Base-by-base conservation (phyloP, 1,140 invertebrate genomes). In the Pogonognathellus flavescens region DNA sequence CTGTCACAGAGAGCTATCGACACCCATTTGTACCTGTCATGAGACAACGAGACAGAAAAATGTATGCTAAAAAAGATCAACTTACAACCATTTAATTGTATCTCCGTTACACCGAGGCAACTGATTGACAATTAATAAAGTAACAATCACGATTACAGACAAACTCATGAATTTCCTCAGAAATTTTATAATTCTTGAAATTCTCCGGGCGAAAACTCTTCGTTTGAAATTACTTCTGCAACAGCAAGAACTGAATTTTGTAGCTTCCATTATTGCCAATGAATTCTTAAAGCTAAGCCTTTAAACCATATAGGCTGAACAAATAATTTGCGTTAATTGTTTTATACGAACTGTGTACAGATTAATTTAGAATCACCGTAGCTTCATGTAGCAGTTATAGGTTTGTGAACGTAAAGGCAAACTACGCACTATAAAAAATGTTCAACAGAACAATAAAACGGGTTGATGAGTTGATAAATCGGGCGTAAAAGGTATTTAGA, bases 71-170 rank as follows among this genome's bases (percentile, higher is more conserved):
- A 55, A n/a, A 81, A 20, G 55, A 25, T 55, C 6, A 50, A 81
- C 80, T 81, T 81, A 81, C 80, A 81, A 52, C 80, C 80, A 81
- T 81, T 81, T 81, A 41, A 81, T 81, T 14, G 80, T 31, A 52
- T 81, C 80, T 81, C 50, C 80, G 25, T 55, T 53, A 81, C 80
- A 81, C 50, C 80, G 80, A 52, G 80, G 80, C 52, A 81, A 57
- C 8, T 81, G 20, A 53, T 55, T 18, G 55, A 81, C 50, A 81
- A 57, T 59, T 18, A 53, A 55, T 20, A 81, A 18, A 5, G 80
- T 59, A 25, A 81, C 20, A 81, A 81, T 55, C 50, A 81, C 53
- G 11, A 81, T 59, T 18, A 81, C 13, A 8, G 70, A 81, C 5
- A 81, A 53, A 55, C 55, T 81, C 53, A 55, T 55, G 20, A 81